Evolutionary conservation across 2,113 vertebrate genomes (phyloP), one percentile per base, ranked within the genome.

Genomic region (Neodon shergylaensis): DNA sequence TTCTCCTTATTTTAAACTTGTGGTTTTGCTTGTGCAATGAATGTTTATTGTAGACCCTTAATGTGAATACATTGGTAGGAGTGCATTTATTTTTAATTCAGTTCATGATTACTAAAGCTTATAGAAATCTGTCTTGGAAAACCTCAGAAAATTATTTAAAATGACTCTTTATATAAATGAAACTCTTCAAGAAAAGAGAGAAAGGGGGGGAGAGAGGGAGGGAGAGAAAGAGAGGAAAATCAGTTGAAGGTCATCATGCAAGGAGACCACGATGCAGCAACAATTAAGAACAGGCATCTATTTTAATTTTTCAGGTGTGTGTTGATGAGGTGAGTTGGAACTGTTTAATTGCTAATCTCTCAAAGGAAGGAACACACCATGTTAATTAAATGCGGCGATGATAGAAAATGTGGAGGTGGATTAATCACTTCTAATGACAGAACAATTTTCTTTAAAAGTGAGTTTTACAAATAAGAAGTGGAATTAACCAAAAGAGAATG

Each of bases 341-440:
- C 73, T 63, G 63, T 89, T 93, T 94, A 88, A 96, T 87, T 95
- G 92, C 92, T 94, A 91, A 91, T 96, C 95, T 94, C 74, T 93
- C 90, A 88, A 86, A 96, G 92, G 90, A 94, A 95, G 86, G 58
- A 89, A 86, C 58, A 84, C 47, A 79, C 70, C 88, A 84, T 49
- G 92, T 92, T 95, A 96, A 96, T 97, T 95, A 95, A 94, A 94
- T 95, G 94, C 96, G 94, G 92, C 13, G 87, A 94, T 92, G 96
- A 85, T 36, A 87, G 95, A 90, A 96, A 95, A 88, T 74, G 84
- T 84, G 94, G 70, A 88, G 92, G 90, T 85, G 79, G 83, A 94
- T 93, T 90, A 95, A 96, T 96, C 95, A 72, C 74, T 96, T 93
- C 33, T 90, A 93, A 88, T 66, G 76, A 85, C 79, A 94, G 70